Base-by-base conservation (phyloP, 2,797 vertebrate species). In the Poecilia wingei region DNA sequence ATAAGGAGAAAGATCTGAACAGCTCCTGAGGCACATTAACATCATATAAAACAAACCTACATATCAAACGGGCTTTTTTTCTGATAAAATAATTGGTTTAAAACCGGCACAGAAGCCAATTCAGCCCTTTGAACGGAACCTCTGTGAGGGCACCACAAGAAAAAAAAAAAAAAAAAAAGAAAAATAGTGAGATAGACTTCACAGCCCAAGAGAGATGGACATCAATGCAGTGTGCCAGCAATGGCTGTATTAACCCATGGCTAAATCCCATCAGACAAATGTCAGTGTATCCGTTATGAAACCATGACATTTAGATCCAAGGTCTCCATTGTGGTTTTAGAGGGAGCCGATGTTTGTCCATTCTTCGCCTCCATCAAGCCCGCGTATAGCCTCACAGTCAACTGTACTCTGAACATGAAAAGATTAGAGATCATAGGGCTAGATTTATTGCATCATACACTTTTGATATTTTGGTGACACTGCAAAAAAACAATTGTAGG, bases 221-320 rank as follows among this genome's bases (percentile, higher is more conserved):
- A 95, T 95, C 93, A 95, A 93, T 93, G 92, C 92, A 74, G 84
- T 87, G 87, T 91, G 90, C 91, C 91, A 90, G 94, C 91, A 88
- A 93, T 93, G 94, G 95, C 93, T 93, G 86, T 90, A 93, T 94
- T 94, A 95, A 95, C 94, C 94, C 93, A 95, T 94, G 94, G 94
- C 94, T 94, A 96, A 95, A 94, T 96, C 95, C 95, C 95, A 96
- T 96, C 95, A 95, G 94, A 96, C 92, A 96, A 96, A 96, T 95
- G 95, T 95, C 96, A 96, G 93, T 92, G 94, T 94, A 96, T 96
- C 94, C 85, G 93, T 95, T 95, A 95, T 96, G 96, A 96, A 96
- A 96, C 95, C 94, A 92, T 96, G 96, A 96, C 96, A 96, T 96
- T 96, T 96, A 95, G 93, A 95, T 94, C 93, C 91, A 95, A 95